These are phyloP conservation scores for Sander vitreus DNA, from an alignment of 2,113 vertebrate species.

Conservation along the genomic window DNA sequence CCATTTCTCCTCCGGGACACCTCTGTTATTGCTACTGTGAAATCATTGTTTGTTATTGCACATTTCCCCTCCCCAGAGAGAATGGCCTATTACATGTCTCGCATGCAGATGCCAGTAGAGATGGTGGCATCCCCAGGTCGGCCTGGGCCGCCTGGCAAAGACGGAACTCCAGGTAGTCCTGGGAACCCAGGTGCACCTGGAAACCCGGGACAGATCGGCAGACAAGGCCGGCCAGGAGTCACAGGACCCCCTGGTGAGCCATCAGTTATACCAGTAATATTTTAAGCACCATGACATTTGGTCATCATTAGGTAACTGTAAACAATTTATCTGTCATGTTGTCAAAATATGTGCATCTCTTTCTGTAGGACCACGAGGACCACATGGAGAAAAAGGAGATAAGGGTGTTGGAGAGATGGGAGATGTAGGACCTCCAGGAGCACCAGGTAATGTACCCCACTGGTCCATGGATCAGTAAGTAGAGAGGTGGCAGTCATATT, in stretches of 20 bases:
- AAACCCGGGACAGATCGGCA: conserved; percentile 91
- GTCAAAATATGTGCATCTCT: background rate
- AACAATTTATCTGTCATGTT: background rate
- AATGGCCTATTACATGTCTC: conserved; percentile 94
- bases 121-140: conserved; percentile 89
- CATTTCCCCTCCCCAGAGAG: conserved; percentile 86
- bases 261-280: background rate
- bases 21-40: background rate
- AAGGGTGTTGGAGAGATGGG: conserved; percentile 92
- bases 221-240: conserved; percentile 91
- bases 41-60: conserved; percentile 6
- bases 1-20: background rate
- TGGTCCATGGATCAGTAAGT: background rate
- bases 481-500: background rate
- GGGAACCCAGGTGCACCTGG: conserved; percentile 89
- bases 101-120: conserved; percentile 92
- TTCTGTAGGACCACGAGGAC: conserved; percentile 87
- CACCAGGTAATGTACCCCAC: conserved; percentile 86
- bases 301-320: background rate
- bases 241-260: conserved; percentile 88
- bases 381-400: conserved; percentile 91
- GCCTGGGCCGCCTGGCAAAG: conserved; percentile 93
- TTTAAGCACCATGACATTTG: background rate
- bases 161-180: conserved; percentile 86
- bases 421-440: conserved; percentile 91